phyloP scores from a whole-genome alignment of 2,113 vertebrate species.

The Pogonocichla stellata region DNA sequence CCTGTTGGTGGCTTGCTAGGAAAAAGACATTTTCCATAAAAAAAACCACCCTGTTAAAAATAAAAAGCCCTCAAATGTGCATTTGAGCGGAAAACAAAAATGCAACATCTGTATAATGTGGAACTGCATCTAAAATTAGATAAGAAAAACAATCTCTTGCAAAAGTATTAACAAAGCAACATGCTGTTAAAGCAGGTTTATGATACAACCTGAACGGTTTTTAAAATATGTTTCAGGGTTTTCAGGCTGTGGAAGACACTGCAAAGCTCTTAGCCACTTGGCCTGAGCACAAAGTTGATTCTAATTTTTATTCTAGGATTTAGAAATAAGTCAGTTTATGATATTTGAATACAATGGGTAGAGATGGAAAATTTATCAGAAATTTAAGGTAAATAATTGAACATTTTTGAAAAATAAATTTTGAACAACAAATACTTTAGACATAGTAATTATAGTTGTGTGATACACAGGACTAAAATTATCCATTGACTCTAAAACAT shows the following conservation, averaged over 20 bases:
- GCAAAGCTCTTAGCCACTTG: neutral
- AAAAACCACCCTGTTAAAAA: neutral
- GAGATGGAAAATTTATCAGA: neutral
- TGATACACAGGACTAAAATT: neutral
- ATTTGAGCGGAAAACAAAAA: neutral
- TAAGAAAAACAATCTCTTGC: neutral
- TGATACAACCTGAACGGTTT: neutral
- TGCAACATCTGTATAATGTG: neutral
- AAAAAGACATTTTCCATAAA: neutral
- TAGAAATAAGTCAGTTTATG: neutral
- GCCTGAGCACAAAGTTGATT: neutral
- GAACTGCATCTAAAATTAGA: constrained; percentile 11
- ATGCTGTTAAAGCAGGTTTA: neutral
- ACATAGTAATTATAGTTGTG: neutral
- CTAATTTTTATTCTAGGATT: neutral
- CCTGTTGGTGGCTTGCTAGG: neutral
- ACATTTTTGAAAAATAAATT: neutral
- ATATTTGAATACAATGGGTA: neutral
- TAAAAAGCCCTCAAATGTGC: neutral
- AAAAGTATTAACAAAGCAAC: neutral
- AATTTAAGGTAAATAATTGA: neutral
- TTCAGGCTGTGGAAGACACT: neutral
- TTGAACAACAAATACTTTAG: neutral
- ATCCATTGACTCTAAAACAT: neutral
- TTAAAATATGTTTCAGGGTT: neutral